A percentile compares a stretch with the other conserved stretches of the same genome.
Conservation (phyloP, 2,113 vertebrate species). For the Eubucco bourcierii region DNA sequence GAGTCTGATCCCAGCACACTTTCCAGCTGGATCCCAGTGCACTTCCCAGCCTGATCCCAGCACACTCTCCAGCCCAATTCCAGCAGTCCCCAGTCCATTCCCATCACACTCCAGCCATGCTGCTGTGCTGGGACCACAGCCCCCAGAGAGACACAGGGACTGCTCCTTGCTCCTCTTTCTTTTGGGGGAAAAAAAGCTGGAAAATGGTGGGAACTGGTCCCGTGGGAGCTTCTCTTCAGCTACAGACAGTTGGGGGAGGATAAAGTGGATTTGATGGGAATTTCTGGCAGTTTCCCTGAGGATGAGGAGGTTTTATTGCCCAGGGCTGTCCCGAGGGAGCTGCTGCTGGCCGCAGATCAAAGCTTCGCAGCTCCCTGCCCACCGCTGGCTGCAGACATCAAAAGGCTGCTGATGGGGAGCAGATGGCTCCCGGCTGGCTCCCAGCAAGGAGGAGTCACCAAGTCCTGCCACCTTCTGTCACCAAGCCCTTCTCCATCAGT, state of each 20-base stretch:
- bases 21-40: background rate
- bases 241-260: rapidly evolving
- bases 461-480: background rate
- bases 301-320: background rate
- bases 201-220: background rate
- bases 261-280: background rate
- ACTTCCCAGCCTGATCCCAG: background rate
- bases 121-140: background rate
- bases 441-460: background rate
- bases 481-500: background rate
- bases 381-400: background rate
- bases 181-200: background rate
- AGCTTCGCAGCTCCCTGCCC: background rate
- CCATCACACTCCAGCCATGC: background rate
- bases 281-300: background rate
- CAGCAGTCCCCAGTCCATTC: background rate
- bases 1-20: background rate
- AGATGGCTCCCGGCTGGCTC: background rate
- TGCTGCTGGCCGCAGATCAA: background rate
- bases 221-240: background rate
- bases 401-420: conserved; percentile 12
- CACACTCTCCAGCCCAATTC: background rate
- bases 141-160: background rate
- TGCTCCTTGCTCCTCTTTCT: background rate
- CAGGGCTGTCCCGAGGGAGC: background rate